Conservation (phyloP, 1,140 invertebrate genomes). For the Metaphire vulgaris region DNA sequence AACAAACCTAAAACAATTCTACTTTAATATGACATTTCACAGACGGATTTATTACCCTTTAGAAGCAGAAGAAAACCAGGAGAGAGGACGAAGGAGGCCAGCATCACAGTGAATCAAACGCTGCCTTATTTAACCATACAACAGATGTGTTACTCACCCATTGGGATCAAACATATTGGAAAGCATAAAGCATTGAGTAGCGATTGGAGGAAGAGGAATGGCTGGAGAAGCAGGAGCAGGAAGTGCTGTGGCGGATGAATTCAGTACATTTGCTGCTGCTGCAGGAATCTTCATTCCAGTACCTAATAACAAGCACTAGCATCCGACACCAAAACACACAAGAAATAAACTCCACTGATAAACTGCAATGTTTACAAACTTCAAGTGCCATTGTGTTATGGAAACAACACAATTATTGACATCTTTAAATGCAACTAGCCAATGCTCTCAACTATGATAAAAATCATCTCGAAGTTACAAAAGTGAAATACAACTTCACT, state of each 20-base stretch:
- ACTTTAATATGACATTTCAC: not conserved
- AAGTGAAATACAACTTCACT: no score
- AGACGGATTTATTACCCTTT: not conserved
- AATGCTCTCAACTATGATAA: no score
- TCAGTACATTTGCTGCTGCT: conserved; percentile 76
- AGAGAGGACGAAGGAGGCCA: no score
- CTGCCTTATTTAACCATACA: no score
- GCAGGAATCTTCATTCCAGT: conserved; percentile 81
- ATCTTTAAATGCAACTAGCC: not conserved
- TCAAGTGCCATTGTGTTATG: not conserved
- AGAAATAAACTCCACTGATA: not conserved
- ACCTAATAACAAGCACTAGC: conserved; percentile 36
- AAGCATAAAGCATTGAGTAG: conserved; percentile 97
- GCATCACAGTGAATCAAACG: no score
- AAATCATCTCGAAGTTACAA: no score
- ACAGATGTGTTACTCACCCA: conserved; percentile 45
- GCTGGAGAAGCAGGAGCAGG: conserved; percentile 35
- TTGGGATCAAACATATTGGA: conserved; percentile 98
- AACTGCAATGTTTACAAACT: not conserved
- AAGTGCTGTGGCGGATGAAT: conserved; percentile 26
- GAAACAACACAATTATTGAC: not conserved
- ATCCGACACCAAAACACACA: not conserved
- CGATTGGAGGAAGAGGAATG: conserved; percentile 70
- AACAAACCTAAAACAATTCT: not conserved
- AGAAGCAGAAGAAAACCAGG: no score